Conservation (phyloP, 2,888 invertebrate genomes). For the Diaprepes abbreviatus region DNA sequence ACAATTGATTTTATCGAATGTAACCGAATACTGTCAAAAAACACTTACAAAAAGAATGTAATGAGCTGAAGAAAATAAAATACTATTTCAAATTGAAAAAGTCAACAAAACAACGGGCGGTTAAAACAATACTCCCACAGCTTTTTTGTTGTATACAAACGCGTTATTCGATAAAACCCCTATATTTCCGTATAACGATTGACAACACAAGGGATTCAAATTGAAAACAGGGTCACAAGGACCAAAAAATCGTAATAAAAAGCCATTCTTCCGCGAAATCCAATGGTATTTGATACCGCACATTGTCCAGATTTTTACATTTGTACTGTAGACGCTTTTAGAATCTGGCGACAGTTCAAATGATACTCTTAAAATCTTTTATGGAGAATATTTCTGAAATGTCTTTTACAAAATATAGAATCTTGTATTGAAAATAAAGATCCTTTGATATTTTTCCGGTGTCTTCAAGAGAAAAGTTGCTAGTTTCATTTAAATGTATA, state of each 20-base stretch:
- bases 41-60: no score
- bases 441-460: no score
- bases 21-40: no score
- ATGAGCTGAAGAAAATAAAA: no score
- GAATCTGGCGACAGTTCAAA: constrained; percentile 20
- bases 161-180: constrained; percentile 9
- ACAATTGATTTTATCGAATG: no score
- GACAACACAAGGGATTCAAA: constrained; percentile 36
- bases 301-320: constrained; percentile 28
- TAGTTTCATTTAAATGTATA: no score
- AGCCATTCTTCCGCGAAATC: constrained; percentile 35
- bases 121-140: no score
- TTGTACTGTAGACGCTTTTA: constrained; percentile 14
- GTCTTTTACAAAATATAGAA: neutral
- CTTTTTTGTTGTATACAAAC: neutral
- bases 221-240: constrained; percentile 34
- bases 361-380: constrained; percentile 19
- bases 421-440: neutral
- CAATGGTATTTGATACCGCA: constrained; percentile 37
- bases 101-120: no score
- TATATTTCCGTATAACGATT: constrained; percentile 19
- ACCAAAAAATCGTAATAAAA: constrained; percentile 43
- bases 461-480: no score
- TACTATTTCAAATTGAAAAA: no score
- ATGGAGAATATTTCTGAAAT: neutral